Evolutionary conservation across 1,140 invertebrate genomes (phyloP), one percentile per base, ranked within the genome.

Genomic region (Mya arenaria): DNA sequence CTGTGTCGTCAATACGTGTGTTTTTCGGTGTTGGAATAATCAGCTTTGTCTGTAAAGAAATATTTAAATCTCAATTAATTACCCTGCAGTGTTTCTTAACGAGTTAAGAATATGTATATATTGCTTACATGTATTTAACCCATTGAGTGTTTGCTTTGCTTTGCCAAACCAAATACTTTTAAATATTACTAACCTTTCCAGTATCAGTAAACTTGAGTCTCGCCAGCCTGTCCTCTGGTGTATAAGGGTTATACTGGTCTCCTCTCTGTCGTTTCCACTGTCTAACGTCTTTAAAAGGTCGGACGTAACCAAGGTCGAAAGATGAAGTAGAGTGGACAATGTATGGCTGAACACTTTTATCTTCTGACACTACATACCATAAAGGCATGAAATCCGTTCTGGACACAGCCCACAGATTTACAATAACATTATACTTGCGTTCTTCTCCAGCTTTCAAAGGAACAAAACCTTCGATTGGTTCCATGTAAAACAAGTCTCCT

Each of bases 401-500:
- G 1, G 63, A 60, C 0, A 80, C 19, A 13, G 66, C 58, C 77
- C 65, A 69, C 36, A 23, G 39, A 4, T 19, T 30, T 6, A 30
- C 65, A 36, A 13, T 10, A 30, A 80, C 71, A 23, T 69, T 34
- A 44, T 69, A 69, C 13, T 28, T 30, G n/a, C 66, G 55, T 56
- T 5, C 28, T 39, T 80, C 66, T 34, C 48, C 48, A 6, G 65
- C 52, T 15, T 60, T 15, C 8, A 80, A 41, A 10, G 10, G 17
- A n/a, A 39, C 56, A 71, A 80, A 80, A 1, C 77, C 77, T 23
- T 17, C 23, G 1, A 36, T 60, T n/a, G 77, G 77, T 32, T 80
- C 77, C 1, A 80, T 17, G 19, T 58, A 69, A n/a, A 60, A 80
- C 37, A 80, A 71, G 28, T 80, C 77, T n/a, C 77, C 77, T 62